Percentiles rank a stretch among this genome's conserved stretches.
phyloP scores from a whole-genome alignment of 2,888 invertebrate species.

The Alsophila aescularia region DNA sequence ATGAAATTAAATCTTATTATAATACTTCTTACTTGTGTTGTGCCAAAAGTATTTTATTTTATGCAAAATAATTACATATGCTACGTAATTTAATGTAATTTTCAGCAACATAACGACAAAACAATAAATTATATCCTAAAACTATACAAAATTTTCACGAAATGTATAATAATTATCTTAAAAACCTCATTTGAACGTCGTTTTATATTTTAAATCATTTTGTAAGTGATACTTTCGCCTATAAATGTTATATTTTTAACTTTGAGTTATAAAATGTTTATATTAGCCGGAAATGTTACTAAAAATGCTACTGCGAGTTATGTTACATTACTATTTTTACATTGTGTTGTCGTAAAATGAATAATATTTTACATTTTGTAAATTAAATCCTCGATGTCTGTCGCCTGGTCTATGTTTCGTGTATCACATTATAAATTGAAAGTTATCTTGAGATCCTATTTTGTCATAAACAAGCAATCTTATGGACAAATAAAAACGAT shows the following conservation, averaged over 20 bases:
- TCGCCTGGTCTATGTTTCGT: background rate
- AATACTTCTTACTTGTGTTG: slow-evolving; percentile 1
- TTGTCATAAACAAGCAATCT: no score
- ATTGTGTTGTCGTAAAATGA: slow-evolving; percentile 1
- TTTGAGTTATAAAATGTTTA: slow-evolving; percentile 31
- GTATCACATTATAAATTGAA: background rate
- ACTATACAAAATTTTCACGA: slow-evolving; percentile 18
- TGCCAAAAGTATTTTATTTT: slow-evolving; percentile 11
- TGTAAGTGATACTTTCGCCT: slow-evolving; percentile 28
- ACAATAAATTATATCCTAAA: slow-evolving; percentile 4
- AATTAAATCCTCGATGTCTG: background rate
- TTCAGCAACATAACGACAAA: slow-evolving; percentile 1
- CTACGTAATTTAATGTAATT: slow-evolving; percentile 11
- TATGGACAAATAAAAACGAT: no score
- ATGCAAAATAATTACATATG: slow-evolving; percentile 10
- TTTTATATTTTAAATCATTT: slow-evolving; percentile 30
- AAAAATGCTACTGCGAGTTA: slow-evolving; percentile 24
- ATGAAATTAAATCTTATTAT: slow-evolving; percentile 2
- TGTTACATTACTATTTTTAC: slow-evolving; percentile 6
- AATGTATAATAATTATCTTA: slow-evolving; percentile 6
- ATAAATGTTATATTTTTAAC: slow-evolving; percentile 28
- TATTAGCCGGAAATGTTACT: slow-evolving; percentile 30
- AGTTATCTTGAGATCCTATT: no score
- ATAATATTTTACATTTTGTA: background rate
- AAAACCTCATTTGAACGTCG: slow-evolving; percentile 19